Conservation (phyloP, 2,797 vertebrate genomes). For the Squalus acanthias region DNA sequence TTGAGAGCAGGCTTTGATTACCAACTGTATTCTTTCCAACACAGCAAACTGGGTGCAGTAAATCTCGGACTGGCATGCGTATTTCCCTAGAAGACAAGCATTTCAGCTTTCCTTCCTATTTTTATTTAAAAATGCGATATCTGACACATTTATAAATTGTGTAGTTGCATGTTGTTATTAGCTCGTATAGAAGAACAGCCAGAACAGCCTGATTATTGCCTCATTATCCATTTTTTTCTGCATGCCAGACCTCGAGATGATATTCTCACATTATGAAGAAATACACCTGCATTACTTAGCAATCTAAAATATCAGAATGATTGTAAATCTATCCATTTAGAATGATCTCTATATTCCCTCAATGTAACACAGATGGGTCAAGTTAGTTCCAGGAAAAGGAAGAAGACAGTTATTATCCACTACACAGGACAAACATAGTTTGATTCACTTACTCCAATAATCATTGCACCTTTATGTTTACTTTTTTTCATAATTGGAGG, state of each 20-base stretch:
- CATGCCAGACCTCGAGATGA: background rate
- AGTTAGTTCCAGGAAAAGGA: slow-evolving; percentile 29
- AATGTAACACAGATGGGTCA: slow-evolving; percentile 25
- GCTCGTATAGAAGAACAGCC: background rate
- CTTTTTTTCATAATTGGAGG: slow-evolving; percentile 34
- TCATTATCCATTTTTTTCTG: background rate
- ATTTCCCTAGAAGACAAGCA: background rate
- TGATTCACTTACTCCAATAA: slow-evolving; percentile 26
- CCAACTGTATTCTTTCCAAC: background rate
- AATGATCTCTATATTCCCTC: background rate
- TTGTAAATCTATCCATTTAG: slow-evolving; percentile 3
- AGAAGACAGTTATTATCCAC: background rate
- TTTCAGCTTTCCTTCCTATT: background rate
- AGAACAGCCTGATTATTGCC: slow-evolving; percentile 21
- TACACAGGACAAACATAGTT: slow-evolving; percentile 8
- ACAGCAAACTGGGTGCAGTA: background rate
- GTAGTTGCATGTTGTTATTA: background rate
- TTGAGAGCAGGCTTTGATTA: background rate
- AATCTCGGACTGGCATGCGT: background rate
- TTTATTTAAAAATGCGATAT: background rate
- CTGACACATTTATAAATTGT: background rate
- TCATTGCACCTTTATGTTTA: slow-evolving; percentile 49
- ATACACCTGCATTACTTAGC: background rate
- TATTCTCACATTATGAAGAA: slow-evolving; percentile 30
- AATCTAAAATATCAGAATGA: background rate